Percentiles rank a stretch among this genome's conserved stretches.
Conservation (phyloP, 92 coral and sea anemone species). For the Blastomussa wellsi region DNA sequence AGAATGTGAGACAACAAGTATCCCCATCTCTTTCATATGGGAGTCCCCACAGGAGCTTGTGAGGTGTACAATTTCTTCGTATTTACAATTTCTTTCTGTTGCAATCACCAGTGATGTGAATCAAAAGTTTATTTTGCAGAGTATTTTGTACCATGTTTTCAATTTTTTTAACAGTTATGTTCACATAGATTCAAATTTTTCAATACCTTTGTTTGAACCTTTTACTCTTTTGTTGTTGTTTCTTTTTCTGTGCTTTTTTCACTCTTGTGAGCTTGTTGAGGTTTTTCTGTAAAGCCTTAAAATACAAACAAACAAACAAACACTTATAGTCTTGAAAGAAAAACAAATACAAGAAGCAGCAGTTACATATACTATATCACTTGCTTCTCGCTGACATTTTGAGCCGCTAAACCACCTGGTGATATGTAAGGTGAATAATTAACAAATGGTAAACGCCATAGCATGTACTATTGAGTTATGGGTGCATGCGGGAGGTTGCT, state of each 20-base stretch:
- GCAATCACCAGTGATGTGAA: not conserved
- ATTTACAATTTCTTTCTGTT: not conserved
- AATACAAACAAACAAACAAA: too few species aligned
- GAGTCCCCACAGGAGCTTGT: too few species aligned
- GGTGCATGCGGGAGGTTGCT: too few species aligned
- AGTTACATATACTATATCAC: too few species aligned
- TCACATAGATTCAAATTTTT: not conserved
- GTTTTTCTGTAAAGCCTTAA: conserved; percentile 73
- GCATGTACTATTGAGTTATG: too few species aligned
- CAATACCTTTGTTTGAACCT: conserved; percentile 32
- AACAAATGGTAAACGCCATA: too few species aligned
- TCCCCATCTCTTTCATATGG: too few species aligned
- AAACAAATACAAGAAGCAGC: not conserved
- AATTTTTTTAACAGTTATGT: not conserved
- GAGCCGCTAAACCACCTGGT: too few species aligned
- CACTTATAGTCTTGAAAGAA: not conserved
- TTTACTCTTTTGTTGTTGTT: conserved; percentile 52
- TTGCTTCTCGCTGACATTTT: too few species aligned
- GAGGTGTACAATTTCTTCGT: too few species aligned
- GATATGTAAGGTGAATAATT: too few species aligned
- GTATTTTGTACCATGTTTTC: not conserved
- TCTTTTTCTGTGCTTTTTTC: conserved; percentile 69
- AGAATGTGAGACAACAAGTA: too few species aligned
- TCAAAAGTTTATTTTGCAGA: not conserved
- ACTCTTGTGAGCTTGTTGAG: conserved; percentile 64